phyloP scores from a whole-genome alignment of 2,113 vertebrate genomes.

The Maccullochella peelii region DNA sequence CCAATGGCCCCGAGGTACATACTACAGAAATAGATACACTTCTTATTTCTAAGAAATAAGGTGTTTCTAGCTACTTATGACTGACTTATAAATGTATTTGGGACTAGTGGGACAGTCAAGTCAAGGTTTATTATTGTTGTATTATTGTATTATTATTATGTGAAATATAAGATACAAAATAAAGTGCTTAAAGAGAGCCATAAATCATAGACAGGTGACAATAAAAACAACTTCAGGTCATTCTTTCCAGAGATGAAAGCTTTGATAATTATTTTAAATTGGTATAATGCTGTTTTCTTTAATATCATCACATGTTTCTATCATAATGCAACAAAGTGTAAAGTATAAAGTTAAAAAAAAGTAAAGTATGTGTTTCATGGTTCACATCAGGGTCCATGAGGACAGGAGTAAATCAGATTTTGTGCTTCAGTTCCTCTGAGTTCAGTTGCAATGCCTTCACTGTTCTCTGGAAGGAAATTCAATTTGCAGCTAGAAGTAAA shows the following conservation, averaged over 20 bases:
- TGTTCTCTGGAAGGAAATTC: slow-evolving; percentile 32
- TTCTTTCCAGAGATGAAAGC: background rate
- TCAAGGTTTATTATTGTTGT: background rate
- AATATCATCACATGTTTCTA: background rate
- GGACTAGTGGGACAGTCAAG: background rate
- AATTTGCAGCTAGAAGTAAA: slow-evolving; percentile 26
- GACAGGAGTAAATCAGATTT: slow-evolving; percentile 40
- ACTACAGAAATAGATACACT: background rate
- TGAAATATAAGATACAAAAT: background rate
- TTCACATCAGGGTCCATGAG: slow-evolving; percentile 1
- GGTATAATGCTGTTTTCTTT: background rate
- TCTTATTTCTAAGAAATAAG: background rate
- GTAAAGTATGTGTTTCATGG: slow-evolving; percentile 5
- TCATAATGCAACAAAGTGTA: background rate
- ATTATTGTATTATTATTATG: no score
- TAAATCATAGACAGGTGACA: background rate
- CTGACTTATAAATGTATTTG: background rate
- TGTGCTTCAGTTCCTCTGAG: slow-evolving; percentile 19
- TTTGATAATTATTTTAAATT: background rate
- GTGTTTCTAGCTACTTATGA: background rate
- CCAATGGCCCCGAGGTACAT: background rate
- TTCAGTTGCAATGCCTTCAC: slow-evolving; percentile 15
- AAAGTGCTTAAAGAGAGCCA: background rate
- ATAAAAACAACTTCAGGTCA: background rate
- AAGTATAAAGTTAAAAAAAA: background rate